Evolutionary conservation across 2,888 invertebrate genomes (phyloP), one percentile per base, ranked within the genome.

Genomic region (Apeira syringaria): DNA sequence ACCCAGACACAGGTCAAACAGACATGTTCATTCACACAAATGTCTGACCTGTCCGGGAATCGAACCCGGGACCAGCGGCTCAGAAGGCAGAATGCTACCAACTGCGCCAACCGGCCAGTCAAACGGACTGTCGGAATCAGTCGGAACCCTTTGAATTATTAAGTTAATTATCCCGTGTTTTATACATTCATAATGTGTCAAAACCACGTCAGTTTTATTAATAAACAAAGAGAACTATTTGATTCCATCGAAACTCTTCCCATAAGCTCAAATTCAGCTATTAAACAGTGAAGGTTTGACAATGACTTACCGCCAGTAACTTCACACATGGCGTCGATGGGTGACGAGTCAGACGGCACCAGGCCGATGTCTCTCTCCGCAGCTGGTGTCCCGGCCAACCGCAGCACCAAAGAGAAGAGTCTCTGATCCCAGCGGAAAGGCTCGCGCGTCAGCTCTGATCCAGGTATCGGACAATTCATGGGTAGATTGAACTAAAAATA

Each of bases 371-470:
- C 97, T 54, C 97, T 91, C 66, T 97, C 97, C 31, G 94, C 93
- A 1, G 96, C 95, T 2, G 97, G 98, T 28, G 97, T 97, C 2
- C 98, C 99, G 25, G 98, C 94, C 74, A 99, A 91, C 50, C 98
- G 91, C 39, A 99, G 90, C 30, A 99, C 99, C 65, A 99, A 88
- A 1, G 98, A 97, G 89, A 99, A 99, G 48, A 99, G 91, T 60
- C 99, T 92, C 87, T 99, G 99, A 89, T 99, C 99, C 99, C 99
- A 99, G 56, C 99, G 93, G 81, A 99, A 99, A n/a, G 99, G 99
- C 81, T 99, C 99, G 64, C 97, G 94, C 2, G 99, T 99, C 76
- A 99, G 91, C 85, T 99, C 99, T 3, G 97, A 96, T 6, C 99
- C 99, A 26, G 98, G 98, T 66, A 98, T 97, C 25, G 96, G 95